Base-by-base conservation (phyloP, 2,797 vertebrate species). In the Danionella dracula region DNA sequence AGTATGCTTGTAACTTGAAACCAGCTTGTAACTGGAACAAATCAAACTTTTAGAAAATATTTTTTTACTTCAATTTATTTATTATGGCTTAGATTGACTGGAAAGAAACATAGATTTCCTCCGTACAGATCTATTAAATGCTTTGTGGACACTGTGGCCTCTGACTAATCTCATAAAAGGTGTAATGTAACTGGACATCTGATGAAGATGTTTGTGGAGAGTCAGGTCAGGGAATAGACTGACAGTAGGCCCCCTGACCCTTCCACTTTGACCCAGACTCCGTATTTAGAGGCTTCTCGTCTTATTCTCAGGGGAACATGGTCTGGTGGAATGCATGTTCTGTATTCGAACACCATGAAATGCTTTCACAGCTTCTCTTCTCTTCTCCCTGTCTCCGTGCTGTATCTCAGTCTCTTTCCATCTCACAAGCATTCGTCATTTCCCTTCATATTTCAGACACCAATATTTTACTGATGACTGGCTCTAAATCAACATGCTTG, bases 171-270 rank as follows among this genome's bases (percentile, higher is more conserved):
- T 68, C 71, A 70, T 71, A 77, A 73, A 75, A 46, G 45, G 1
- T n/a, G 66, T 54, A 32, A 75, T 62, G 4, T 79, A 84, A 81
- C 81, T 72, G 50, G 80, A 74, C 79, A 80, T 65, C 79, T 77
- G 78, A 88, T 84, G 75, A 84, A 86, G 84, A 82, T 32, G 77
- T 83, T 23, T 51, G 69, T 16, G 44, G 40, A 38, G 74, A 74
- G 73, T 71, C 55, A 60, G 56, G 70, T 73, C 73, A 60, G 83
- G 75, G 64, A 72, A 66, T 78, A 44, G 70, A 84, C 76, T 84
- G 74, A 81, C 70, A 55, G 76, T 63, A 65, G 38, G 63, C 72
- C 73, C 58, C 72, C 59, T 82, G 76, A 79, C 54, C 69, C 55
- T 37, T 76, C 74, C 85, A 77, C 83, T 49, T 32, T 70, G 68